These are phyloP conservation scores for Gnathonemus echidnorhynchus DNA, from an alignment of 2,113 vertebrate species.

Conservation along the genomic window DNA sequence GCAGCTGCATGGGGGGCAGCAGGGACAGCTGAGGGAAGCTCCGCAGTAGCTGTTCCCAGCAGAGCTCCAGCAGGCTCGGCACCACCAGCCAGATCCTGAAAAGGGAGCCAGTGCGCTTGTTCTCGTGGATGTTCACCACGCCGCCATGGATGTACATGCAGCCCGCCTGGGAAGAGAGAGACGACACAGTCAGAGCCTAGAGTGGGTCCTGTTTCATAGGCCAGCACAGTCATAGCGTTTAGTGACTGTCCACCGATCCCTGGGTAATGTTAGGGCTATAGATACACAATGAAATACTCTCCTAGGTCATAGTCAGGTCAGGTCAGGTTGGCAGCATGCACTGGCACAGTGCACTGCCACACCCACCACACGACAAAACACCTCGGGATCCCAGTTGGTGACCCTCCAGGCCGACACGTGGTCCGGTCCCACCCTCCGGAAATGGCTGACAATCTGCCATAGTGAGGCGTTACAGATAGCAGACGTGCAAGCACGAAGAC, in stretches of 20 bases:
- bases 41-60: slow-evolving; percentile 86
- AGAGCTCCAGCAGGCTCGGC: slow-evolving; percentile 91
- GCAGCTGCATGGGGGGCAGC: slow-evolving; percentile 76
- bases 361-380: too few species aligned
- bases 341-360: background rate
- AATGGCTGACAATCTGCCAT: too few species aligned
- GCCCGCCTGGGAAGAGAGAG: slow-evolving; percentile 68
- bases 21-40: slow-evolving; percentile 77
- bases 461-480: too few species aligned
- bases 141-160: slow-evolving; percentile 98
- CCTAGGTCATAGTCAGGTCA: background rate
- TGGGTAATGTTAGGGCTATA: background rate
- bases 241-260: background rate
- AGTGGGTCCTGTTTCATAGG: background rate
- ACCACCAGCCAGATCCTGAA: slow-evolving; percentile 96
- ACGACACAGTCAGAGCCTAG: background rate
- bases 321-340: background rate
- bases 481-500: too few species aligned
- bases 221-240: background rate
- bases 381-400: too few species aligned
- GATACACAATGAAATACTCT: background rate
- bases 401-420: too few species aligned
- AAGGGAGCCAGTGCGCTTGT: slow-evolving; percentile 92
- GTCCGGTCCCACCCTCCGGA: too few species aligned
- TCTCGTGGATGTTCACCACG: slow-evolving; percentile 92